A percentile compares a stretch with the other conserved stretches of the same genome.
Conservation (phyloP, 2,797 vertebrate genomes). For the Antrozous pallidus region DNA sequence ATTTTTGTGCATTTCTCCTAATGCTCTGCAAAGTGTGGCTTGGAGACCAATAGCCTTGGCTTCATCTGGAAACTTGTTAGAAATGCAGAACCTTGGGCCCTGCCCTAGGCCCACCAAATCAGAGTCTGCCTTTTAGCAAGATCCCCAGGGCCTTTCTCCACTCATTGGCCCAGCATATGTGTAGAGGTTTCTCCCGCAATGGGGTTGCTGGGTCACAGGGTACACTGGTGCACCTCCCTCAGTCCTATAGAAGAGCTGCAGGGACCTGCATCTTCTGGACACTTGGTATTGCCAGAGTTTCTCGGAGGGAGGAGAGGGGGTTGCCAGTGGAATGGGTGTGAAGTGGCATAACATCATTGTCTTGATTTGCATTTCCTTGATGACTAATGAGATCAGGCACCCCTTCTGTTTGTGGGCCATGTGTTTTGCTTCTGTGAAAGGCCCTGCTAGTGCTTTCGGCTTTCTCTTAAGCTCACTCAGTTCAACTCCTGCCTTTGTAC, state of each 20-base stretch:
- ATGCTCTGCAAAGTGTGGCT: background rate
- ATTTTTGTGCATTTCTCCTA: background rate
- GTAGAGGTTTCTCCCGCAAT: background rate
- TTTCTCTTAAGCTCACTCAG: background rate
- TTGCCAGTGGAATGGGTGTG: background rate
- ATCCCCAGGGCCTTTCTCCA: background rate
- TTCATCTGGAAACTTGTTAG: background rate
- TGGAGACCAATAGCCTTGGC: background rate
- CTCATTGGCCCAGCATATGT: rapidly evolving
- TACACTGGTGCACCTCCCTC: too few relatives aligned
- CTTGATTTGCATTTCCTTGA: background rate
- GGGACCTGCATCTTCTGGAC: background rate
- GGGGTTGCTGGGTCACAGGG: background rate
- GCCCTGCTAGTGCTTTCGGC: background rate
- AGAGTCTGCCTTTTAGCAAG: slow-evolving; percentile 9
- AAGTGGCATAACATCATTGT: background rate
- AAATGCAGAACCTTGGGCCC: background rate
- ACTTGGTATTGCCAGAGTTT: background rate
- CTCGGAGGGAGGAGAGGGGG: background rate
- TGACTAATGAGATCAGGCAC: background rate
- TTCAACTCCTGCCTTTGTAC: background rate
- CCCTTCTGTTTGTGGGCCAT: background rate
- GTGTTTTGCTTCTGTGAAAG: background rate
- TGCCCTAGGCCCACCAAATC: background rate
- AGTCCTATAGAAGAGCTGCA: too few relatives aligned